Evolutionary conservation across 2,113 vertebrate species (phyloP), one percentile per base, ranked within the genome.

Genomic region (Microtus oregoni): DNA sequence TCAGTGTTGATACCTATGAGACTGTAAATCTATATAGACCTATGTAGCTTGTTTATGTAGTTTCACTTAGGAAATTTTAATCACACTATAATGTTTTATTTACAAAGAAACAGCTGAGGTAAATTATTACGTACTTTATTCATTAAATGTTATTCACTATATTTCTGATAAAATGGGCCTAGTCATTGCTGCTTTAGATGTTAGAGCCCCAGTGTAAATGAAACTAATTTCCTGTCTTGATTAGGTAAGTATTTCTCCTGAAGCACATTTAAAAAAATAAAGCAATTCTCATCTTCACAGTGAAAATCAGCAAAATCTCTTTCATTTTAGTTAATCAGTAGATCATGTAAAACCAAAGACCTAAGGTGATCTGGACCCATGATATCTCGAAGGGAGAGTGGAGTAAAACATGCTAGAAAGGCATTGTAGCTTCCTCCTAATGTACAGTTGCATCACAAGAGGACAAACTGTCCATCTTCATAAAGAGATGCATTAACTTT

Each of bases 401-500:
- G 3, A 61, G 73, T 77, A n/a, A 2, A 73, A 79, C 1, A 68
- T 50, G 15, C 19, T 22, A 93, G 32, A 75, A 3, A 79, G 0
- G 13, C 5, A 87, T 76, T 0, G 1, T 41, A 44, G 0, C 12
- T 78, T 55, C 7, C 4, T 47, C 35, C 0, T 22, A 44, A 30
- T 75, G 3, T 4, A 19, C 55, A 89, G 9, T 76, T 91, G 14
- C 50, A 7, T 41, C 10, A 55, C 38, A 55, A 7, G 75, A 63
- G 10, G 12, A 75, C 52, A 65, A 89, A 81, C 35, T 41, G 15
- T 90, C 4, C 44, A 1, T 17, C 11, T 44, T 7, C 14, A 5
- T 14, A 11, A 20, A 67, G 8, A 38, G 55, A 76, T 10, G 63
- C 3, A 63, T 15, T 17, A 4, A 2, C 3, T 1, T 81, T 30